Conservation (phyloP, 2,888 invertebrate genomes). For the Apodemia mormo region DNA sequence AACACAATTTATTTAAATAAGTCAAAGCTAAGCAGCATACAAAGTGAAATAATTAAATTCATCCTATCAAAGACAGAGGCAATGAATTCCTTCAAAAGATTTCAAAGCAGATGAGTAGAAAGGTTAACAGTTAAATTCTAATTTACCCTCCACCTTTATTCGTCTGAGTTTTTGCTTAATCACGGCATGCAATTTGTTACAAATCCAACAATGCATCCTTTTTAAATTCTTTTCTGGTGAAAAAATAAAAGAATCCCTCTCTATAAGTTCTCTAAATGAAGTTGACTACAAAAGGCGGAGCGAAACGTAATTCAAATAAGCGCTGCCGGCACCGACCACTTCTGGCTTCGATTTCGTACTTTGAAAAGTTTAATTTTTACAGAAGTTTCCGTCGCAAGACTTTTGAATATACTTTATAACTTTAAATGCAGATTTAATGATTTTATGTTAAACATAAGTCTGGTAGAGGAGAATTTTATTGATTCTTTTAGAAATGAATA, state of each 20-base stretch:
- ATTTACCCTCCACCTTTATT: conserved; percentile 56
- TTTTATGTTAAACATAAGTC: conserved; percentile 35
- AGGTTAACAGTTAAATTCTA: conserved; percentile 56
- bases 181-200: conserved; percentile 78
- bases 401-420: conserved; percentile 59
- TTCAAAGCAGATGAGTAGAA: conserved; percentile 44
- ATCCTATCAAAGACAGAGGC: conserved; percentile 31
- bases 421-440: conserved; percentile 45
- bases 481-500: neutral
- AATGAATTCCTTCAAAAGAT: conserved; percentile 38
- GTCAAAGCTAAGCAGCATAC: neutral
- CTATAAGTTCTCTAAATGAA: conserved; percentile 78
- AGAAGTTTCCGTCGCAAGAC: conserved; percentile 65
- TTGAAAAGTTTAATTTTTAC: conserved; percentile 75
- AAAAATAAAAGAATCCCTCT: conserved; percentile 67
- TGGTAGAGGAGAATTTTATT: neutral
- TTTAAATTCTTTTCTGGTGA: conserved; percentile 67
- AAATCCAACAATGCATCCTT: conserved; percentile 77
- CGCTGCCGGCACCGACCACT: conserved; percentile 58
- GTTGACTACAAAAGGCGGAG: conserved; percentile 78
- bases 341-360: conserved; percentile 71
- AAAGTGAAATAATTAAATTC: conserved; percentile 36
- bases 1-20: neutral
- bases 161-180: conserved; percentile 63
- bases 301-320: conserved; percentile 75